phyloP scores from a whole-genome alignment of 2,113 vertebrate genomes.

The Macrotis lagotis region DNA sequence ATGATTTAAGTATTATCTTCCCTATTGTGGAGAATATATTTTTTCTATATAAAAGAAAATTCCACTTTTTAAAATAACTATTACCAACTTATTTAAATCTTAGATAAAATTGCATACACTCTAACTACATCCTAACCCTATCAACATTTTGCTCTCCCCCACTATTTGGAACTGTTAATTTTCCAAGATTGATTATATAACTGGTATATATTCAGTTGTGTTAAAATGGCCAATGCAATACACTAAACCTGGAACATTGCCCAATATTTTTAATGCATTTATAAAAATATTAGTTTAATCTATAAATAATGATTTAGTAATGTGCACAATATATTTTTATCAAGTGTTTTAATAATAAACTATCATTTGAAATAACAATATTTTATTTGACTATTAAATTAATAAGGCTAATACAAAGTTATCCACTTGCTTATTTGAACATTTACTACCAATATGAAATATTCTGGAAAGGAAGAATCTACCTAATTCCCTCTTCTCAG shows the following conservation, averaged over 20 bases:
- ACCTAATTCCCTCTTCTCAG: constrained; percentile 69
- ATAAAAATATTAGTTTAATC: constrained; percentile 3
- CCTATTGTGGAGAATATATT: neutral
- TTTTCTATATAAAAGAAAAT: neutral
- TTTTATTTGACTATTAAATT: constrained; percentile 29
- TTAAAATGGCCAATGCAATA: neutral
- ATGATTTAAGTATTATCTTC: neutral
- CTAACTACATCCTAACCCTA: too few relatives aligned
- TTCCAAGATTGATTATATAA: neutral
- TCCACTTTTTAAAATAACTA: neutral
- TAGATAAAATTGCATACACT: neutral
- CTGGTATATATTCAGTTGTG: neutral
- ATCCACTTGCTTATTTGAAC: neutral
- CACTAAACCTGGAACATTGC: neutral
- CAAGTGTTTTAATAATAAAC: neutral
- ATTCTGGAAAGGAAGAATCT: constrained; percentile 40
- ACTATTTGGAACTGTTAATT: neutral
- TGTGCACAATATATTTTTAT: constrained; percentile 4
- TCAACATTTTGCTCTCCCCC: neutral
- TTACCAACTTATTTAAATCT: neutral
- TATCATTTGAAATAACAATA: constrained; percentile 18
- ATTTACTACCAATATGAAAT: constrained; percentile 35
- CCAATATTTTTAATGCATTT: neutral
- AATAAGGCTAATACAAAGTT: constrained; percentile 9
- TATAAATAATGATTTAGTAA: neutral